Evolutionary conservation across 2,888 invertebrate genomes (phyloP), one percentile per base, ranked within the genome.

Genomic region (Chrysomela aeneicollis): DNA sequence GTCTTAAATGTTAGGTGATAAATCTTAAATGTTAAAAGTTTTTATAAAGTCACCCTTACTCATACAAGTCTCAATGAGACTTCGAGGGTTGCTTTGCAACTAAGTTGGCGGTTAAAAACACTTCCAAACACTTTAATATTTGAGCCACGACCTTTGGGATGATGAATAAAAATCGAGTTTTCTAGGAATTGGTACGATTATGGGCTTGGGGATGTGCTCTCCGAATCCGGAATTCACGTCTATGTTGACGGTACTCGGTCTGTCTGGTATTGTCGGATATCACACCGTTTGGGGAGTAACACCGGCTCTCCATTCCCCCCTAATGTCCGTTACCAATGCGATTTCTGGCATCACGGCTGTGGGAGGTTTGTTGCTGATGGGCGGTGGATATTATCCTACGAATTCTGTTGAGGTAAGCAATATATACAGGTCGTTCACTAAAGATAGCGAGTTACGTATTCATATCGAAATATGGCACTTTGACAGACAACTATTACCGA

Each of bases 241-340:
- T 1, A 95, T 95, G 94, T 88, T 93, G 46, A 93, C 94, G 0
- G 94, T 93, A 0, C 88, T 95, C 71, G 92, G 93, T 32, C 82
- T 95, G 68, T 88, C 94, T 71, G 92, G 93, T 79, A 88, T 91
- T 75, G 94, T 93, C 18, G 88, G 88, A 1, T 95, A 94, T 83
- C 94, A 95, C 84, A 94, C 94, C 1, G 95, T 95, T 12, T 95
- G 95, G 95, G 94, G 93, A 55, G 95, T 95, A 17, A 93, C 93
- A 15, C 95, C 95, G 9, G 94, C 95, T 30, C 87, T 95, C 19
- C 95, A 95, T 84, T 94, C 94, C 0, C 95, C 95, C 0, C 87
- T 95, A 22, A 95, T 95, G 95, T 94, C 94, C 0, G 95, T 95
- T 35, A 95, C 95, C 4, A 95, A 95, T 82, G 95, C 95, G 66